Base-by-base conservation (phyloP, 2,888 invertebrate species). In the Microctonus brassicae region DNA sequence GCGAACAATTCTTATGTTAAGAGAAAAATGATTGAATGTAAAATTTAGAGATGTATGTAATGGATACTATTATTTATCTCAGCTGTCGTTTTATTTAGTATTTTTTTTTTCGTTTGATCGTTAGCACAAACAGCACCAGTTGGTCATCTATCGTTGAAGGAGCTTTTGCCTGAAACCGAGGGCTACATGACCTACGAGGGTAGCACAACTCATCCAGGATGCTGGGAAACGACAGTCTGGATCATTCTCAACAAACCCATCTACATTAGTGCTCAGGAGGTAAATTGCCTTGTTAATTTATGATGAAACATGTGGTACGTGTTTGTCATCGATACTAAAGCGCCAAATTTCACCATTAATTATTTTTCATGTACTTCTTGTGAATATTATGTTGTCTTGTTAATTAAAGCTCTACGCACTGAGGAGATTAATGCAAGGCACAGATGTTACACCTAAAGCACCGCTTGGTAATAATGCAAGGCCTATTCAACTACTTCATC, bases 181-280 rank as follows among this genome's bases (percentile, higher is more conserved):
- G 94, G 96, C 87, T 99, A 97, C 89, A 95, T 99, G 90, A 99
- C 99, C 34, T 99, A 98, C 88, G 98, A 98, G 87, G 98, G 98
- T 26, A 98, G 98, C 78, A 95, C 97, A 80, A 98, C 99, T 69
- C 97, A 97, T 89, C 99, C 99, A 9, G 97, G 98, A 63, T 99
- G 99, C 89, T 97, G 98, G 94, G 99, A 99, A 89, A 98, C 98
- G n/a, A 97, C 98, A 47, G 97, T 98, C 73, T 99, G 99, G 99
- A 93, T 99, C 84, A 95, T 99, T 83, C 93, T 97, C 88, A 99
- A 99, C 90, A 97, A 97, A 88, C 98, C 98, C 76, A 96, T 98
- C 86, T 98, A 97, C 91, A 96, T 99, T 86, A 96, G 97, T 79
- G 94, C 94, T 85, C 95, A 96, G 88, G 97, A 98, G 94, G 98